Conservation (phyloP, 2,113 vertebrate species). For the Excalfactoria chinensis region DNA sequence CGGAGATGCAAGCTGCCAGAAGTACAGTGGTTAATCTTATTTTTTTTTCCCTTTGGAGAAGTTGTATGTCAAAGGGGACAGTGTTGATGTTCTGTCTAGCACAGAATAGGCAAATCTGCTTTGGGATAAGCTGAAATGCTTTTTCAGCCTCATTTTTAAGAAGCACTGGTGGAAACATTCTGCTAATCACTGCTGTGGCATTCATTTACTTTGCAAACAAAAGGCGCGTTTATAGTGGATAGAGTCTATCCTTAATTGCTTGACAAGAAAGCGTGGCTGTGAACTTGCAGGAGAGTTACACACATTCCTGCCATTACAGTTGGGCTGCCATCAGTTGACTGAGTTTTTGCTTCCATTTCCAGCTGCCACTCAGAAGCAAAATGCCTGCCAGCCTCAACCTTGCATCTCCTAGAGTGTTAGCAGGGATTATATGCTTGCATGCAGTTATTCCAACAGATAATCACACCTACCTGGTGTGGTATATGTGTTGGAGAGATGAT, state of each 20-base stretch:
- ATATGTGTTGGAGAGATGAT: neutral
- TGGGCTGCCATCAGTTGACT: accelerated
- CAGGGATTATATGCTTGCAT: neutral
- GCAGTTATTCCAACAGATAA: accelerated
- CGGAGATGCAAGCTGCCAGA: neutral
- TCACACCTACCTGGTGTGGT: neutral
- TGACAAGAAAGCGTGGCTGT: neutral
- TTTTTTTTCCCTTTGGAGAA: slow-evolving; percentile 14
- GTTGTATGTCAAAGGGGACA: neutral
- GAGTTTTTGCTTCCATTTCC: neutral
- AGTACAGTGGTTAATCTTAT: neutral
- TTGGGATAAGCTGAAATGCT: neutral
- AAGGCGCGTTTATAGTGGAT: neutral
- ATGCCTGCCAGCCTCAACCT: neutral
- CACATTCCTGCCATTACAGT: neutral
- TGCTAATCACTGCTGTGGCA: neutral
- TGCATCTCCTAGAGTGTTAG: neutral
- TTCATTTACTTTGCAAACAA: neutral
- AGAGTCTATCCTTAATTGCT: neutral
- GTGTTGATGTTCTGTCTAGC: neutral
- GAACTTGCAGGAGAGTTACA: accelerated
- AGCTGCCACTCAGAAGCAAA: neutral
- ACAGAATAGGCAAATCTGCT: neutral
- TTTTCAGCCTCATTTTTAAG: slow-evolving; percentile 40
- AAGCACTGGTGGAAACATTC: neutral